Evolutionary conservation across 2,888 invertebrate genomes (phyloP), one percentile per base, ranked within the genome.

Genomic region (Lycophotia porphyrea): DNA sequence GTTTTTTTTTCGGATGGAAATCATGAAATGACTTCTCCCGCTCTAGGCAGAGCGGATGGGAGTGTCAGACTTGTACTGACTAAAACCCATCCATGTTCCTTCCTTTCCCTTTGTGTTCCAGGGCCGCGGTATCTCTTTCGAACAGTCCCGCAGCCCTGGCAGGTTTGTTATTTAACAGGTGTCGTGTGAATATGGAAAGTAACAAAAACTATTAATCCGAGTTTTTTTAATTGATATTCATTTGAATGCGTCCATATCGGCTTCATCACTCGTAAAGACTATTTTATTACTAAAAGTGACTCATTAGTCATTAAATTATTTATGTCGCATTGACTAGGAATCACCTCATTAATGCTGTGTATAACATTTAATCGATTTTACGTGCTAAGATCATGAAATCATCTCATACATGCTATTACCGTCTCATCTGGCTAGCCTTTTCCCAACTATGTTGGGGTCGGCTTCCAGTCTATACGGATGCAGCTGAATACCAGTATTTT

Each of bases 301-400:
- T 49, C 69, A 60, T 49, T 9, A 18, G 15, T 44, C 49, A 31
- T 44, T 21, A 78, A 31, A 70, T 18, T 21, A 21, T 63, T 52
- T 47, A 78, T 70, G 27, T 44, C 31, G 5, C 36, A 13, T 55
- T 36, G 31, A 63, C 21, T 78, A 78, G 70, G 13, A 76, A 76
- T 76, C 31, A 55, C 78, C 52, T 52, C 15, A 5, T 61, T 49
- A 69, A 24, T 27, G 1, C 9, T 15, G 24, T 27, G 8, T 61
- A n/a, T 70, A 21, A 55, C 78, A n/a, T 44, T 78, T 31, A 52
- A 78, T 78, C 7, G 49, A 36, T 69, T 61, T 61, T 0, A 36
- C 24, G 24, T 61, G 52, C 2, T 44, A 67, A 24, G 24, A 2
- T 44, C 31, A 24, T 76, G 74, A 64, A 21, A 44, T 64, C 76